phyloP scores from a whole-genome alignment of 2,797 vertebrate genomes.

The Semotilus atromaculatus region DNA sequence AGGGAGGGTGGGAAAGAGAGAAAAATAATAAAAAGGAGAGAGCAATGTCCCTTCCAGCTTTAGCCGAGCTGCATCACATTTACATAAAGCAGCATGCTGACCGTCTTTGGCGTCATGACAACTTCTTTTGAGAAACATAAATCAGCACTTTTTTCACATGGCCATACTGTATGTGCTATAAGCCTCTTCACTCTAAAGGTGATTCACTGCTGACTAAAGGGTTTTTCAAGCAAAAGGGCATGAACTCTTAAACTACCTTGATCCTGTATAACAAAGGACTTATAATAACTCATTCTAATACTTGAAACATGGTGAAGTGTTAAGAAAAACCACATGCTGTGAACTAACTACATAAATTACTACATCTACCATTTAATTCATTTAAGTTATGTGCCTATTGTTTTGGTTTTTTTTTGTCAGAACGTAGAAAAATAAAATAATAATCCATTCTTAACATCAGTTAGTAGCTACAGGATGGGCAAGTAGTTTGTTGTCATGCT shows the following conservation, averaged over 20 bases:
- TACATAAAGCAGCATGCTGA: constrained; percentile 23
- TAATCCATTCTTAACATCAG: not conserved
- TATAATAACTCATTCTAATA: constrained; percentile 2
- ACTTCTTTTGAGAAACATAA: constrained; percentile 17
- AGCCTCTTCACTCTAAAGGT: constrained; percentile 20
- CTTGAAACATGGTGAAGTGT: not conserved
- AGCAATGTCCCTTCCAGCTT: constrained; percentile 7
- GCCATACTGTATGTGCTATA: constrained; percentile 16
- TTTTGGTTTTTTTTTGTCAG: not conserved
- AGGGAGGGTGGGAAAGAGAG: not conserved
- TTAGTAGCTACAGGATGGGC: not conserved
- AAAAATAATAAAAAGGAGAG: not conserved
- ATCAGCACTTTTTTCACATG: constrained; percentile 14
- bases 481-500: not conserved
- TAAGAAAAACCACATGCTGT: not conserved
- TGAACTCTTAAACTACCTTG: not conserved
- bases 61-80: constrained; percentile 11
- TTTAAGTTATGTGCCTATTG: not conserved
- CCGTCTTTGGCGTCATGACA: constrained; percentile 7
- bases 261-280: constrained; percentile 11
- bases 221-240: not conserved
- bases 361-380: not conserved
- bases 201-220: constrained; percentile 4
- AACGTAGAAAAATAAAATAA: not conserved
- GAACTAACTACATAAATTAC: not conserved